phyloP scores from a whole-genome alignment of 1,140 invertebrate genomes.

The Lerema accius region DNA sequence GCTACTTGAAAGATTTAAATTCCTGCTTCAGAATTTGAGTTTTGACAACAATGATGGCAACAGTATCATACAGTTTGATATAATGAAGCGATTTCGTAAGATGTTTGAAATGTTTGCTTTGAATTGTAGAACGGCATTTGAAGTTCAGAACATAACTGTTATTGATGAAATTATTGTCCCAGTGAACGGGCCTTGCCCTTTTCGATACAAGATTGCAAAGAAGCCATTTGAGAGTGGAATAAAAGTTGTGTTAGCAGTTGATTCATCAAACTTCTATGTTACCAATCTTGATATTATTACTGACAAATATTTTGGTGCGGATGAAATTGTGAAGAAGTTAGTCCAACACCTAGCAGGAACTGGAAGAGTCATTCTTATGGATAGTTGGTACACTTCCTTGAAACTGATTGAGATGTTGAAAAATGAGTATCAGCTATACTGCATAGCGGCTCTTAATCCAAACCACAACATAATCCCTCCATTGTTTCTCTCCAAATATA shows the following conservation, averaged over 20 bases:
- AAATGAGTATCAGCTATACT: constrained; percentile 62
- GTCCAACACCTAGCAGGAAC: constrained; percentile 69
- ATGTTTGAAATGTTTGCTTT: constrained; percentile 79
- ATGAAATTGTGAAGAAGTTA: constrained; percentile 66
- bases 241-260: constrained; percentile 73
- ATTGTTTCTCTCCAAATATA: constrained; percentile 60
- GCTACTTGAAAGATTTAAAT: constrained; percentile 77
- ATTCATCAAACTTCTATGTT: constrained; percentile 77
- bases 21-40: constrained; percentile 73
- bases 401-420: constrained; percentile 57
- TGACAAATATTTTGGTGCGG: constrained; percentile 59
- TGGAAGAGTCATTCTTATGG: constrained; percentile 65
- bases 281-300: constrained; percentile 79
- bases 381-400: constrained; percentile 68
- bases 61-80: constrained; percentile 69
- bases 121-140: constrained; percentile 78
- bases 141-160: constrained; percentile 61
- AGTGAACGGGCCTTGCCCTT: constrained; percentile 77
- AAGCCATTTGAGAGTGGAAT: constrained; percentile 70
- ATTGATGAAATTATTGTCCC: constrained; percentile 81
- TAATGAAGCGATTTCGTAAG: constrained; percentile 78
- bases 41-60: constrained; percentile 73
- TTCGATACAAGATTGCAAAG: constrained; percentile 78
- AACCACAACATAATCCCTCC: constrained; percentile 65
- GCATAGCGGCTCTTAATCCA: constrained; percentile 61